Evolutionary conservation across 2,888 invertebrate species (phyloP).

Genomic region (Temnothorax ravouxi): DNA sequence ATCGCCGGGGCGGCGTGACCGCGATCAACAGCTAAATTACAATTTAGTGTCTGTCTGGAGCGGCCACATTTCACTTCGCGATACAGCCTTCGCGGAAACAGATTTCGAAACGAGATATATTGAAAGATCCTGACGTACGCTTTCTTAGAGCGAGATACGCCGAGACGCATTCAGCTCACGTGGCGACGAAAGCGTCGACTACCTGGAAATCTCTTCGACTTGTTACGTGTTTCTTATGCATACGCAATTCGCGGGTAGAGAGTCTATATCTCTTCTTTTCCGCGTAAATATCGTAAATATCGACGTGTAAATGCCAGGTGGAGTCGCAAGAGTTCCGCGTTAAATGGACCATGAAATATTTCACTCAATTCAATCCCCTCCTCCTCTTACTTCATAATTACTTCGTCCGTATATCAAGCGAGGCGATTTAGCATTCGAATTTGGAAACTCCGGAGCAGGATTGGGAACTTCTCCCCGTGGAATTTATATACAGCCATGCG

Average conservation of each 20-base stretch:
- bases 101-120: constrained; percentile 36
- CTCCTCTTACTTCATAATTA: constrained; percentile 9
- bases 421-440: constrained; percentile 13
- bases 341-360: constrained; percentile 21
- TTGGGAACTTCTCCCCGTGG: not conserved
- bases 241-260: constrained; percentile 6
- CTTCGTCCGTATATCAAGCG: not conserved
- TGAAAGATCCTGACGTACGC: not conserved
- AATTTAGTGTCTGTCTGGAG: constrained; percentile 40
- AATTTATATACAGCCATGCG: constrained; percentile 21
- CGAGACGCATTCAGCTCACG: constrained; percentile 41
- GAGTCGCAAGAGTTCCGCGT: not conserved
- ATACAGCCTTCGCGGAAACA: constrained; percentile 16
- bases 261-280: not conserved
- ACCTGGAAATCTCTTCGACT: constrained; percentile 51
- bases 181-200: constrained; percentile 46
- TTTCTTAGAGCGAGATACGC: not conserved
- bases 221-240: constrained; percentile 50
- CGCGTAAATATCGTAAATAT: constrained; percentile 8
- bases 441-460: not conserved
- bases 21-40: constrained; percentile 49
- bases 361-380: not conserved
- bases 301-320: not conserved
- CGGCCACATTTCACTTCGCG: constrained; percentile 32
- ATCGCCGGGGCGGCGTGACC: constrained; percentile 34